These are phyloP conservation scores for Alviniconcha marisindica DNA, from an alignment of 1,140 invertebrate genomes.

Conservation along the genomic window DNA sequence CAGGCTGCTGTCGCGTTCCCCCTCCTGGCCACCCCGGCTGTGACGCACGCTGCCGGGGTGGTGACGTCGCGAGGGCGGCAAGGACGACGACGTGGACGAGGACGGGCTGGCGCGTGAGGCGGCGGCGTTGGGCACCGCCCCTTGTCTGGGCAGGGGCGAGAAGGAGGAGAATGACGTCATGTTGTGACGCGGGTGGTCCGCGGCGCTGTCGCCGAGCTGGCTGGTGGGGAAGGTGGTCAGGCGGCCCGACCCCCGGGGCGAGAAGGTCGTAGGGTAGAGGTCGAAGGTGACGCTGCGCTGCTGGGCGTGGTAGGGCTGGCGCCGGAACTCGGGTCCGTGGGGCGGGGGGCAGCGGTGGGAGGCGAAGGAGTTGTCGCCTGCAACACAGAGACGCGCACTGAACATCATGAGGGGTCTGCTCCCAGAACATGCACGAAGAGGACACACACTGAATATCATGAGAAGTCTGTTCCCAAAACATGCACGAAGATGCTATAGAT, in stretches of 20 bases:
- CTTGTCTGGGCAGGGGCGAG: conserved; percentile 13
- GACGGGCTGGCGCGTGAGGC: background rate
- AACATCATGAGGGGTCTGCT: too few relatives aligned
- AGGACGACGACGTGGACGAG: conserved; percentile 4
- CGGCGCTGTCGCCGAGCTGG: background rate
- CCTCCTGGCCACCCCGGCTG: background rate
- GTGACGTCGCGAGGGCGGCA: conserved; percentile 1
- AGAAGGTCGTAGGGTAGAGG: conserved; percentile 45
- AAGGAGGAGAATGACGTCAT: conserved; percentile 28
- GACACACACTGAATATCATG: too few relatives aligned
- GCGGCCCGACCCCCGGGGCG: conserved; percentile 8
- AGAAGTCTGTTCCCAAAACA: too few relatives aligned
- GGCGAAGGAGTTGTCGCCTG: conserved; percentile 44
- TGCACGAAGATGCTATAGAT: too few relatives aligned
- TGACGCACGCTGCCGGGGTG: background rate
- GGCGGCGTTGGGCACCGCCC: background rate
- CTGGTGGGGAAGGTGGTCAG: conserved; percentile 29
- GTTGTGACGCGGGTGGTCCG: background rate
- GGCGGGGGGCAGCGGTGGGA: conserved; percentile 33
- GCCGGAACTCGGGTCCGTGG: background rate
- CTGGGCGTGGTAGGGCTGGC: background rate
- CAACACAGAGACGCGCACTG: background rate
- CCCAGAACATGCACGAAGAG: too few relatives aligned
- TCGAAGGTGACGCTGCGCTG: conserved; percentile 35
- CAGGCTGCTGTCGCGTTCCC: background rate